Conservation (phyloP, 2,797 vertebrate genomes). For the Falco concolor region DNA sequence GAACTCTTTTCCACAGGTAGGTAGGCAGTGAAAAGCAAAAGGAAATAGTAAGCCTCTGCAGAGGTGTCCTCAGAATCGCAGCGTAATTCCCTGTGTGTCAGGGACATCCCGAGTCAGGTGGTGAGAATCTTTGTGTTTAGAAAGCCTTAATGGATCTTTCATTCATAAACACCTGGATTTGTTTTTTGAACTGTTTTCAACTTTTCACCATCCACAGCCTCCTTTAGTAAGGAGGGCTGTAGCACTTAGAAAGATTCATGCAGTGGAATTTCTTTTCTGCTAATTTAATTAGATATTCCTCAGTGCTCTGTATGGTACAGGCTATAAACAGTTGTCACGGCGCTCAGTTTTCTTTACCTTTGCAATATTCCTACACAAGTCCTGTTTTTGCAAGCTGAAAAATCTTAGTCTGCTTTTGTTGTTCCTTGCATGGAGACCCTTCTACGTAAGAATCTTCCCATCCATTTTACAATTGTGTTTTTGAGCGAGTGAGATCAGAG, state of each 20-base stretch:
- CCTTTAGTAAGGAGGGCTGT: background rate
- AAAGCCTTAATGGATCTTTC: background rate
- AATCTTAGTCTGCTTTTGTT: background rate
- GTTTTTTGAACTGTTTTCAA: background rate
- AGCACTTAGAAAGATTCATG: background rate
- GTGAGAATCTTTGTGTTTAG: background rate
- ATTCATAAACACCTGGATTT: background rate
- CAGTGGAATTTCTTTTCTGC: background rate
- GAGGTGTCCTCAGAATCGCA: background rate
- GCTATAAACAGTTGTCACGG: background rate
- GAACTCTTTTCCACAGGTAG: background rate
- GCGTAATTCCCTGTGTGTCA: background rate
- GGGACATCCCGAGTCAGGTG: background rate
- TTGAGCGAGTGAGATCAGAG: background rate
- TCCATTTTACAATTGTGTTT: background rate
- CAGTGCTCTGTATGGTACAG: background rate
- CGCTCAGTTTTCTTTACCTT: background rate
- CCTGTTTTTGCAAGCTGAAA: background rate
- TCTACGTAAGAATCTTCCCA: background rate
- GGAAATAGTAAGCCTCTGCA: background rate
- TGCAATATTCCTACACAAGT: background rate
- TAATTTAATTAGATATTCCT: background rate
- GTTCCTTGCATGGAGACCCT: background rate
- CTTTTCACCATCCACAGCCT: background rate
- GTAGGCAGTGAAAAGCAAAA: background rate